Percentiles rank a stretch among this genome's conserved stretches.
phyloP scores from a whole-genome alignment of 1,140 invertebrate species.

The Aradophagus sp. region DNA sequence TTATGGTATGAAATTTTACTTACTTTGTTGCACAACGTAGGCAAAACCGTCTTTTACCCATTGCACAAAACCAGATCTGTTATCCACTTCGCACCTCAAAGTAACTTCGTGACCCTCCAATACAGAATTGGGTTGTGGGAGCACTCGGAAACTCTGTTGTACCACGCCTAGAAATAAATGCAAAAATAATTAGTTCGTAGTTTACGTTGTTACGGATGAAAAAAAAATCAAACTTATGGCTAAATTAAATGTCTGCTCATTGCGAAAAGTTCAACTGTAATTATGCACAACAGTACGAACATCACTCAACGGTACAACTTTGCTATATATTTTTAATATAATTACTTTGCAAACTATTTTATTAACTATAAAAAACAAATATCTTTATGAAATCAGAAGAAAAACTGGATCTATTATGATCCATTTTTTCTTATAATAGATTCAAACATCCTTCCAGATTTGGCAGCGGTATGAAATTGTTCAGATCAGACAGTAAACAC shows the following conservation, averaged over 20 bases:
- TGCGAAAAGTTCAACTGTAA: constrained; percentile 8
- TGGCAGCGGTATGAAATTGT: too few species aligned
- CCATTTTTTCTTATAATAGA: too few species aligned
- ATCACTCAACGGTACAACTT: too few species aligned
- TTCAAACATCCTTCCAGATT: too few species aligned
- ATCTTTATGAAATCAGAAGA: too few species aligned
- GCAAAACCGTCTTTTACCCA: constrained; percentile 97
- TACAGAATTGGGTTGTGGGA: constrained; percentile 85
- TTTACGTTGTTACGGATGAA: background rate
- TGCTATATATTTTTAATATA: too few species aligned
- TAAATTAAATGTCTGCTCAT: constrained; percentile 18
- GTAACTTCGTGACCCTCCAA: constrained; percentile 88
- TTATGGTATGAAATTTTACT: constrained; percentile 56
- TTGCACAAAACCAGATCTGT: constrained; percentile 89
- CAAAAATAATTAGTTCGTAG: constrained; percentile 31
- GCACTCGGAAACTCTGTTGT: constrained; percentile 85
- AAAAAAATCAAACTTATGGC: background rate
- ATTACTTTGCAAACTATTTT: too few species aligned
- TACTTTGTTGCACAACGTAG: constrained; percentile 80
- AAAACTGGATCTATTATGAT: too few species aligned
- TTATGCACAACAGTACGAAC: too few species aligned
- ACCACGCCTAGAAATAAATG: constrained; percentile 51
- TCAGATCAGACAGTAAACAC: too few species aligned
- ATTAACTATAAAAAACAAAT: too few species aligned
- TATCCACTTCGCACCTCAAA: constrained; percentile 88